Evolutionary conservation across 2,888 invertebrate genomes (phyloP).

Genomic region (Limnephilus marmoratus): DNA sequence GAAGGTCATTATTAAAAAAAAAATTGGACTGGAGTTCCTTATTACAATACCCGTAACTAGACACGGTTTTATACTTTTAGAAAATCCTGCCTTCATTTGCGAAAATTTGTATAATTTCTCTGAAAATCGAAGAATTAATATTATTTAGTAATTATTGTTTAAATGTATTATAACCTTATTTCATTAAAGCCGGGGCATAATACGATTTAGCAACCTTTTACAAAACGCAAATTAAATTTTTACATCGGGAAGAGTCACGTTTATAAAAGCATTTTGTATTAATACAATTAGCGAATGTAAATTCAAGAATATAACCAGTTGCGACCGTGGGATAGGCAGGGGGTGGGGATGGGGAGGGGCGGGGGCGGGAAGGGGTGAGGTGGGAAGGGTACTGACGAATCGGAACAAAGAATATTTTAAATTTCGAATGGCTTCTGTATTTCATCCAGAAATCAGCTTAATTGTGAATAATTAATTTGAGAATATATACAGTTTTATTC

Average conservation of each 20-base stretch:
- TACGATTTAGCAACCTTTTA: conserved; percentile 26
- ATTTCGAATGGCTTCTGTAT: conserved; percentile 66
- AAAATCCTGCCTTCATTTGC: too few relatives aligned
- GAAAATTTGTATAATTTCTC: not conserved
- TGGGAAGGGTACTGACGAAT: conserved; percentile 60
- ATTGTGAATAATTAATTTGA: conserved; percentile 67
- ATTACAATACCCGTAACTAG: too few relatives aligned
- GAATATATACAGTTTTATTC: conserved; percentile 66
- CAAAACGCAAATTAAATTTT: conserved; percentile 34
- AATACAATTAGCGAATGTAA: conserved; percentile 66
- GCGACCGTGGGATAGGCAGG: not conserved
- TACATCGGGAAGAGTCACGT: conserved; percentile 33
- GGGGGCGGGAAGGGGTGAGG: not conserved
- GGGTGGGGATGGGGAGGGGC: conserved; percentile 30
- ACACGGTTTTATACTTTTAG: too few relatives aligned
- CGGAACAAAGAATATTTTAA: conserved; percentile 66
- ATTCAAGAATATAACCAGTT: conserved; percentile 63
- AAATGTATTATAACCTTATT: conserved; percentile 17
- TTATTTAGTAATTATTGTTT: not conserved
- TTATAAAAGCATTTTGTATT: conserved; percentile 56
- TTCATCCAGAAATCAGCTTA: conserved; percentile 66
- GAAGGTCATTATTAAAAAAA: too few relatives aligned
- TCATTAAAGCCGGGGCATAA: not conserved
- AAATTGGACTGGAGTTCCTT: too few relatives aligned
- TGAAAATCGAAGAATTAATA: not conserved